Base-by-base conservation (phyloP, 2,797 vertebrate genomes). In the Sphenopsis melanotis region DNA sequence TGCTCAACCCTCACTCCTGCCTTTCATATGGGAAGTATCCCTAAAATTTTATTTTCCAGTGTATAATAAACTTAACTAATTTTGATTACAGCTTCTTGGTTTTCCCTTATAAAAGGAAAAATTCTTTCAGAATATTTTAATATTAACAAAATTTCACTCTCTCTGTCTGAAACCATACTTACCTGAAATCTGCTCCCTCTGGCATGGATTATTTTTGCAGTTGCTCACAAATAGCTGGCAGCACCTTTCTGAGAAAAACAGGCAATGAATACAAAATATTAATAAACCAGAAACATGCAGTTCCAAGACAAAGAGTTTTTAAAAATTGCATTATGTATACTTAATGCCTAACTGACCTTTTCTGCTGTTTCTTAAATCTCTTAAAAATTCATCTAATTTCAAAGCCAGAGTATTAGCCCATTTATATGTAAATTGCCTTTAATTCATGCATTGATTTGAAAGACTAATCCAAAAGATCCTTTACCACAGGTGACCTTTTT, bases 351-450 rank as follows among this genome's bases (percentile, higher is more conserved):
- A 96, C 95, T 98, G 98, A 98, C 98, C 98, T 98, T 98, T 98
- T 95, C 95, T 97, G 83, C 94, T 97, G 96, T 97, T 98, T 95
- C 95, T 97, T 97, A 97, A 97, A 97, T 98, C 95, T 97, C 97
- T 97, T 97, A 97, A 98, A 98, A 97, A 97, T 97, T 97, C 96
- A 97, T 97, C 97, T 98, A 95, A 97, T 98, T 98, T 98, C 94
- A 93, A 97, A 97, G 96, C 82, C 82, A 83, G 86, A 91, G 83
- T 97, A 98, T 98, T 98, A 98, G 96, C 89, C 97, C 96, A 98
- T 98, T 98, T 98, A 97, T 98, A 98, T 98, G 98, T 98, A 98
- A 98, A 98, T 98, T 98, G 81, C 87, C 90, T 97, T 97, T 98
- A 98, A 98, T 98, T 98, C 96, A 97, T 98, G 97, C 96, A 98